Base-by-base conservation (phyloP, 2,797 vertebrate genomes). In the Percopsis omiscomaycus region DNA sequence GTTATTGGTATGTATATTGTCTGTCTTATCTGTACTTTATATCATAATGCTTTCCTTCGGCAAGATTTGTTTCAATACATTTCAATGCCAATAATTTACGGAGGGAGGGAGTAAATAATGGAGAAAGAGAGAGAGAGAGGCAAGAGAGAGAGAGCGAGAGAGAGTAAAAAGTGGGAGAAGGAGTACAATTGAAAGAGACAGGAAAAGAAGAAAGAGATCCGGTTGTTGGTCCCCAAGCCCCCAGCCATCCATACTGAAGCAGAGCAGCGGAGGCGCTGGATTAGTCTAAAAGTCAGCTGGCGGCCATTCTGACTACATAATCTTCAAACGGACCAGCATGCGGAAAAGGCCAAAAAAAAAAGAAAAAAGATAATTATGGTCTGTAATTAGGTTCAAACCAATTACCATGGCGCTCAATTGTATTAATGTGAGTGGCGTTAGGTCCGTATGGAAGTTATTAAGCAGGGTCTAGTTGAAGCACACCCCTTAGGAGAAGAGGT, bases 361-460 rank as follows among this genome's bases (percentile, higher is more conserved):
- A 68, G 71, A 56, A 69, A 69, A 15, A 48, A 75, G 67, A 81
- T 79, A 68, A 81, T 84, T 66, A 74, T 49, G 70, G 73, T 63
- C 65, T 65, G 59, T 78, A 80, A 81, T 84, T 72, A 80, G 75
- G 83, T 88, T 86, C 83, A 88, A 84, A 84, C 77, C 74, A 79
- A 88, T 86, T 85, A 84, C 64, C 3, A 65, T 61, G 73, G 59
- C 12, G n/a, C 74, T 70, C 73, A 79, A 78, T 75, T 50, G 64
- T 75, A 67, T 72, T 78, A 50, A 73, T 78, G 55, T 70, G 67
- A 73, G 67, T 53, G 11, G 54, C 4, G 14, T 53, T 75, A 45
- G 27, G 66, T 59, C 22, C 2, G 51, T 54, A 51, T 37, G 49
- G 42, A 74, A 75, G 69, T 75, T 64, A 73, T 80, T 72, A 74